These are phyloP conservation scores for Delphinapterus leucas DNA, from an alignment of 2,113 vertebrate species.

Conservation along the genomic window DNA sequence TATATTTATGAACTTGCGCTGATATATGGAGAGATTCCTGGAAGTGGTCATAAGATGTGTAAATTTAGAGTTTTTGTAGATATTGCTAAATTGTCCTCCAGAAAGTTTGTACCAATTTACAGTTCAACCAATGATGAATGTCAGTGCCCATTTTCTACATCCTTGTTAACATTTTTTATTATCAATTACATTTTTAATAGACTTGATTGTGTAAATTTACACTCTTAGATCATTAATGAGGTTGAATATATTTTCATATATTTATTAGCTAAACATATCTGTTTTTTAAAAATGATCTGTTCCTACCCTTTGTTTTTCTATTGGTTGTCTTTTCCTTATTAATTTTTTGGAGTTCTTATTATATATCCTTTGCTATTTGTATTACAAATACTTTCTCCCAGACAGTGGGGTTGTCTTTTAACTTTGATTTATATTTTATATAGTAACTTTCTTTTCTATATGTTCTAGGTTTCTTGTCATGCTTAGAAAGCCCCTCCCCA, in stretches of 20 bases:
- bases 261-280: conserved; percentile 19
- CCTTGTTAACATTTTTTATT: neutral
- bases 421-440: neutral
- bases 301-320: neutral
- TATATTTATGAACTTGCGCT: neutral
- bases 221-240: neutral
- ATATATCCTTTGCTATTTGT: neutral
- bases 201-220: neutral
- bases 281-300: neutral
- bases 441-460: neutral
- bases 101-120: neutral
- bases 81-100: neutral
- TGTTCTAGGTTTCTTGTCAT: neutral
- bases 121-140: neutral
- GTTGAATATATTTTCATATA: neutral
- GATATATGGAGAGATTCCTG: neutral
- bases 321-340: neutral
- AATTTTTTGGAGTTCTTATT: neutral
- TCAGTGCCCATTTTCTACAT: neutral
- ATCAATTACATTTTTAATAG: neutral
- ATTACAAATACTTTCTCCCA: neutral
- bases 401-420: neutral
- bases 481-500: neutral
- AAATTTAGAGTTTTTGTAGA: neutral
- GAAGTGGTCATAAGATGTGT: neutral